Evolutionary conservation across 2,113 vertebrate species (phyloP), one percentile per base, ranked within the genome.

Genomic region (Melanotaenia duboulayi): DNA sequence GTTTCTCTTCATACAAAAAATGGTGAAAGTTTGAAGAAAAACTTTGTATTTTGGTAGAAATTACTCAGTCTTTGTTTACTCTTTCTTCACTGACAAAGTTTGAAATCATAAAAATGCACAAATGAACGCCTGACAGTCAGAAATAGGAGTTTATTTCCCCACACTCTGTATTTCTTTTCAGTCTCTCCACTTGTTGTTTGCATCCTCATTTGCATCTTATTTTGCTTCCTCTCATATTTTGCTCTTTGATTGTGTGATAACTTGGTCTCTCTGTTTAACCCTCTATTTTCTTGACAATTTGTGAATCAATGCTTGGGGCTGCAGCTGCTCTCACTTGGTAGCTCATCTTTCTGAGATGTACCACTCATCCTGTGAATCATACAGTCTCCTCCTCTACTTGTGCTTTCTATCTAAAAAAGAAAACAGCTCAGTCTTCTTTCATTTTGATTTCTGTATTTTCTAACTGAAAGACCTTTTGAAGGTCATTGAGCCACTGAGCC

Each of bases 11-110:
- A 28, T 3, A n/a, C n/a, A 35, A 65, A 28, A 22, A 39, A n/a
- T 42, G 11, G 13, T 22, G 32, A 10, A 32, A 37, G 62, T 64
- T 63, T 58, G 60, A 48, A 1, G 11, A 25, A 57, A 46, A 61
- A 75, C 54, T 61, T 82, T 8, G 13, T 32, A 11, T 28, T 44
- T 25, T 8, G 57, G 8, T 40, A 20, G 32, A 20, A 65, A 82
- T 85, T 74, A 58, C 65, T 65, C 68, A 65, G 80, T 48, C 57
- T 82, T 82, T 80, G 37, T 19, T 20, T 74, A 28, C 8, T 9
- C 8, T 9, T 35, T 35, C 32, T 35, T 35, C 8, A 9, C 32
- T 35, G 32, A 35, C 7, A 35, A 35, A 35, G 32, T 35, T 9
- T 35, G 32, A 35, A 35, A 35, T 9, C 32, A 35, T 35, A 9